Percentiles rank a stretch among this genome's conserved stretches.
phyloP scores from a whole-genome alignment of 2,113 vertebrate genomes.

The Entomyzon cyanotis region DNA sequence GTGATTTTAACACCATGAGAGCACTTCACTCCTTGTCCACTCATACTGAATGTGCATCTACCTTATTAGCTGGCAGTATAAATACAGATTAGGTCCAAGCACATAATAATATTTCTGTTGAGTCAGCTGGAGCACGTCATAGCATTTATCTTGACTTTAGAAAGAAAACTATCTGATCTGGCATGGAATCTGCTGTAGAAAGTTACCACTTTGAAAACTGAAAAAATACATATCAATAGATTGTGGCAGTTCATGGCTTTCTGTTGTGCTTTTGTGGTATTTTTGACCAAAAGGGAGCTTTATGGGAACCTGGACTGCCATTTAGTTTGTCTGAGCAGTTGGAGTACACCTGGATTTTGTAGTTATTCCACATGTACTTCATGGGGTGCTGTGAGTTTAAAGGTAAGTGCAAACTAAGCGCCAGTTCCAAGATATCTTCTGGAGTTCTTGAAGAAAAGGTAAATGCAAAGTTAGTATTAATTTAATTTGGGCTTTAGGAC shows the following conservation, averaged over 20 bases:
- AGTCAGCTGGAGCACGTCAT: background rate
- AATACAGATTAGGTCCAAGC: background rate
- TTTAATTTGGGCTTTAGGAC: background rate
- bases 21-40: background rate
- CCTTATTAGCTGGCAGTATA: background rate
- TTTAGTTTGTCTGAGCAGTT: background rate
- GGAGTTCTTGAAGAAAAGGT: background rate
- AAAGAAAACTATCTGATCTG: background rate
- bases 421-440: background rate
- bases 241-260: background rate
- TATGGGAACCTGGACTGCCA: background rate
- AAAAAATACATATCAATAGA: background rate
- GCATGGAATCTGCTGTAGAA: background rate
- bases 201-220: background rate
- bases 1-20: background rate
- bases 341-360: background rate
- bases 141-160: background rate
- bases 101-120: background rate
- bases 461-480: background rate
- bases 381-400: background rate
- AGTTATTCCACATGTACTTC: background rate
- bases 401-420: background rate
- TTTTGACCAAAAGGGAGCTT: background rate
- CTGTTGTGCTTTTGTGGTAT: background rate
- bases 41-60: background rate